These are phyloP conservation scores for Hydrotaea cyrtoneurina DNA, from an alignment of 2,888 invertebrate species.

Conservation along the genomic window DNA sequence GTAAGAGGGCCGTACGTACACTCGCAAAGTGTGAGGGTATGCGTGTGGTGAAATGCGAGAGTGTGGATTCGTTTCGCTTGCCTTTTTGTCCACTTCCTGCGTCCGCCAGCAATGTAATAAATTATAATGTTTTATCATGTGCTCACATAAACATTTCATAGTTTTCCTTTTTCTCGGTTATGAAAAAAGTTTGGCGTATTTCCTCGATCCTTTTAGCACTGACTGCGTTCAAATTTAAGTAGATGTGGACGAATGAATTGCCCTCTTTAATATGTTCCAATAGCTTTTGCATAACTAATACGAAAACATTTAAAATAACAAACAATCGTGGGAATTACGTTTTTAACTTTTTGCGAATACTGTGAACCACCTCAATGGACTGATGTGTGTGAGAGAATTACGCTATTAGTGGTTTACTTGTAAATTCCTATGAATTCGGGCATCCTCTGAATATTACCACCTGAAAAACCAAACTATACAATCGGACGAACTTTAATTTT, in stretches of 20 bases:
- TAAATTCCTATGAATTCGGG: no score
- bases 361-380: no score
- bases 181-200: constrained; percentile 11
- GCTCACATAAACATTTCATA: constrained; percentile 45
- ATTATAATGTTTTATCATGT: constrained; percentile 52
- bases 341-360: no score
- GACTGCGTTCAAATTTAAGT: neutral
- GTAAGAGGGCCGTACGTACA: neutral
- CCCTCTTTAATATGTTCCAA: neutral
- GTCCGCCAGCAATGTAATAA: constrained; percentile 40
- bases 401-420: no score
- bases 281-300: neutral
- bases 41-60: neutral
- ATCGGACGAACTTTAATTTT: no score
- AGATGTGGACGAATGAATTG: neutral
- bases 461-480: no score
- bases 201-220: neutral
- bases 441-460: no score
- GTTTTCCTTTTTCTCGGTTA: constrained; percentile 23
- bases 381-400: no score
- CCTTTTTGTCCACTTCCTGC: constrained; percentile 37
- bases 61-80: constrained; percentile 28
- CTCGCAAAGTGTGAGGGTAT: neutral
- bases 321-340: no score
- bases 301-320: no score